Percentiles rank a stretch among this genome's conserved stretches.
Conservation (phyloP, 2,888 invertebrate genomes). For the Gasteruption jaculator region DNA sequence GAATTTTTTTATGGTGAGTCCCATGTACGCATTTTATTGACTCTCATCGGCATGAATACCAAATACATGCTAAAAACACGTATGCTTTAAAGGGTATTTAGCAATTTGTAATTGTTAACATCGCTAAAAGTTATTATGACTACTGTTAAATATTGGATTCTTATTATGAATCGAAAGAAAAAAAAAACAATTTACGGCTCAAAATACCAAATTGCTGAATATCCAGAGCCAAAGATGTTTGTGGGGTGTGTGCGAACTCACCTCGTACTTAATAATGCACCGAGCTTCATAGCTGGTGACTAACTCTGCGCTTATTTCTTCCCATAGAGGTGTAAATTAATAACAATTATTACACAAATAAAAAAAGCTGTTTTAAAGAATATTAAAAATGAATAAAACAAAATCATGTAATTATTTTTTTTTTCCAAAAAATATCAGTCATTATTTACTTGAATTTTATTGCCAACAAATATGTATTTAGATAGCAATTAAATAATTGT, state of each 20-base stretch:
- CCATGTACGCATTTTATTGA: neutral
- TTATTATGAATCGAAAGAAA: too few relatives aligned
- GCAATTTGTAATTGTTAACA: slow-evolving; percentile 30
- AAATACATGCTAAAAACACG: slow-evolving; percentile 29
- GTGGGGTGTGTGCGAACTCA: slow-evolving; percentile 48
- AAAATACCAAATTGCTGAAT: slow-evolving; percentile 41
- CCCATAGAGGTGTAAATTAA: neutral
- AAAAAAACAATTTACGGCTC: slow-evolving; percentile 5
- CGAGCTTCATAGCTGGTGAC: slow-evolving; percentile 22
- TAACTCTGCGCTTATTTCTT: slow-evolving; percentile 22
- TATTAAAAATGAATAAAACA: slow-evolving; percentile 7
- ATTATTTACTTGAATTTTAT: too few relatives aligned
- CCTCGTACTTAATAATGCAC: slow-evolving; percentile 30
- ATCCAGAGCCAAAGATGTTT: slow-evolving; percentile 48
- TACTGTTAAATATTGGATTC: neutral
- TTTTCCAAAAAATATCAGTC: too few relatives aligned
- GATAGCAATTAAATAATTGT: too few relatives aligned
- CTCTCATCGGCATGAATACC: slow-evolving; percentile 24
- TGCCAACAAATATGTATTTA: too few relatives aligned
- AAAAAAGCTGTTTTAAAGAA: neutral
- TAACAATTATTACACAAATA: slow-evolving; percentile 1
- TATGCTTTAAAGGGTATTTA: slow-evolving; percentile 29
- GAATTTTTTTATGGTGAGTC: neutral
- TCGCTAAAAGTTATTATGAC: neutral
- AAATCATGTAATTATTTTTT: too few relatives aligned